Percentiles rank a stretch among this genome's conserved stretches.
Evolutionary conservation across 2,113 vertebrate genomes (phyloP).

Genomic region (Centropristis striata): DNA sequence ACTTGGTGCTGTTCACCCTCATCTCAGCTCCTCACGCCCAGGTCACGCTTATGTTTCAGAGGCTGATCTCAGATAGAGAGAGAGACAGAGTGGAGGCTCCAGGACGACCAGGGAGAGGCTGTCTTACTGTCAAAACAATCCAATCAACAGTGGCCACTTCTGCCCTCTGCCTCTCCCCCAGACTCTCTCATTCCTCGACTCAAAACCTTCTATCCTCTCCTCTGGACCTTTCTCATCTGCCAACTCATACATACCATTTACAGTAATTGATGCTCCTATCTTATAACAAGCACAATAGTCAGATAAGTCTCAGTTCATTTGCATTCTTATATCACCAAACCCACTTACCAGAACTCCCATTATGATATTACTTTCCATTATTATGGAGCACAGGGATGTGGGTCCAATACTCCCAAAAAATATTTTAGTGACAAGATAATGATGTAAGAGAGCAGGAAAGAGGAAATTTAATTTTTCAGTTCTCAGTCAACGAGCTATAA

Average conservation of each 20-base stretch:
- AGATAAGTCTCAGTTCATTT: constrained; percentile 10
- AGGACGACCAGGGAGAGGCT: constrained; percentile 51
- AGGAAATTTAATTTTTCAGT: background rate
- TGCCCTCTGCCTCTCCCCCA: constrained; percentile 45
- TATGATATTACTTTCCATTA: constrained; percentile 6
- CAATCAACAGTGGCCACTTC: constrained; percentile 27
- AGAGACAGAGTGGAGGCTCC: constrained; percentile 12
- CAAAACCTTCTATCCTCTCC: constrained; percentile 11
- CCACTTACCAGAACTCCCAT: background rate
- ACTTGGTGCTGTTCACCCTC: constrained; percentile 25
- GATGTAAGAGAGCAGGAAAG: constrained; percentile 1
- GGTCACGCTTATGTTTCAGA: constrained; percentile 41
- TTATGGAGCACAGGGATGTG: background rate
- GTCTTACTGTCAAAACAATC: constrained; percentile 63
- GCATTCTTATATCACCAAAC: constrained; percentile 1
- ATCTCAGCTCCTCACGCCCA: constrained; percentile 47
- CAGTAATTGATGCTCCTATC: constrained; percentile 31
- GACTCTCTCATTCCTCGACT: constrained; percentile 35
- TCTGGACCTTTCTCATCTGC: constrained; percentile 26
- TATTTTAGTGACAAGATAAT: constrained; percentile 34
- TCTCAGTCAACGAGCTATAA: background rate
- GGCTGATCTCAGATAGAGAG: constrained; percentile 31
- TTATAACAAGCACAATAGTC: background rate
- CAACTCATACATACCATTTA: constrained; percentile 18
- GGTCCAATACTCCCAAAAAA: constrained; percentile 2